Base-by-base conservation (phyloP, 2,113 vertebrate genomes). In the Anhinga anhinga region DNA sequence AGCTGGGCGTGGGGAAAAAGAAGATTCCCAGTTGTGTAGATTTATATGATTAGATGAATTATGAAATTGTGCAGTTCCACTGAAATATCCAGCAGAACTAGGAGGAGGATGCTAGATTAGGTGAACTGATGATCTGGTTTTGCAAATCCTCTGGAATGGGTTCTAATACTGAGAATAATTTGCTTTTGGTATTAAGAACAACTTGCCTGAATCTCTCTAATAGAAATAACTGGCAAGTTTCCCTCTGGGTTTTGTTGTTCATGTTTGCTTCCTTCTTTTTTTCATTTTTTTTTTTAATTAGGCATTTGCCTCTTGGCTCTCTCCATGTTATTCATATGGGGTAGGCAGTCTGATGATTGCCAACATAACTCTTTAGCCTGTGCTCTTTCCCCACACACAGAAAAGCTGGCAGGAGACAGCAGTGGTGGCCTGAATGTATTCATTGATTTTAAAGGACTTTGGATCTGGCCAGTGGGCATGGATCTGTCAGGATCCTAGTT, bases 1-100 rank as follows among this genome's bases (percentile, higher is more conserved):
- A 97, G 89, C 85, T 96, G 91, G 82, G 91, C 76, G 91, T 82
- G 16, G 72, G 72, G 50, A 59, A 74, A 88, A 84, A 86, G 90
- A 92, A 69, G 70, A 82, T 94, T 95, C 94, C 86, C 94, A 82
- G 81, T 94, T 95, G 92, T 94, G 66, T 87, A 92, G 73, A 94
- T 86, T 81, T 91, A 81, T 95, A 87, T 85, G 73, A 95, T 93
- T 93, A 96, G 95, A 92, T 76, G 80, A 93, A 94, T 89, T 85
- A 78, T 83, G 70, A 91, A 97, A 95, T 90, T 94, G 66, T 85
- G 32, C 66, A 58, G 80, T 92, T 97, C 86, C 77, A 90, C 70
- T 91, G 92, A 93, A 97, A 97, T 93, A 89, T 92, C 62, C 76
- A 88, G 55, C 25, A 94, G 82, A 95, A 88, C 30, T 45, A 72